These are phyloP conservation scores for Ophraella communa DNA, from an alignment of 2,888 invertebrate species.

Conservation along the genomic window DNA sequence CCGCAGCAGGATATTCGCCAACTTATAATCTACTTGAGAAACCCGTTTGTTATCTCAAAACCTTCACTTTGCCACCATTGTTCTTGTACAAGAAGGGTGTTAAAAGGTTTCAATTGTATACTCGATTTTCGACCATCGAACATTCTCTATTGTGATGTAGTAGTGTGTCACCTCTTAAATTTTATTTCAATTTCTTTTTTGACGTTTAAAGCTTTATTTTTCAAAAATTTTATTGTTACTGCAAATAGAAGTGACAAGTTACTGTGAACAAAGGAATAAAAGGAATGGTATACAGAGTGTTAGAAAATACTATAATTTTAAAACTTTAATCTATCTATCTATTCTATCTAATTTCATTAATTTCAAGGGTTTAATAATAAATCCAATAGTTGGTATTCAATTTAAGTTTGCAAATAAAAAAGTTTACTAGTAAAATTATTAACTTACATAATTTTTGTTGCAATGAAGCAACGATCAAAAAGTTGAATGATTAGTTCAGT, in stretches of 20 bases:
- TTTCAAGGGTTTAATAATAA: too few species aligned
- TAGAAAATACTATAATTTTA: too few species aligned
- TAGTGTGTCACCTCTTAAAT: neutral
- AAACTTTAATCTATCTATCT: too few species aligned
- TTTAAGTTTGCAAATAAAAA: too few species aligned
- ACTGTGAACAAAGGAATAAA: neutral
- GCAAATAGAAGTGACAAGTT: conserved; percentile 11
- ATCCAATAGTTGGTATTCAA: too few species aligned
- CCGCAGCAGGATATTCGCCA: conserved; percentile 40
- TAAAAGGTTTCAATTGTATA: conserved; percentile 43
- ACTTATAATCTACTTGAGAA: conserved; percentile 47
- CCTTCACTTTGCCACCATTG: conserved; percentile 43
- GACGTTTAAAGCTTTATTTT: neutral
- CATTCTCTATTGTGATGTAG: conserved; percentile 15
- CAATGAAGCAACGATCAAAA: too few species aligned
- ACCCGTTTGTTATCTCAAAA: conserved; percentile 46
- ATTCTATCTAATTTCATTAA: too few species aligned
- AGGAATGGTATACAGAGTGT: conserved; percentile 14
- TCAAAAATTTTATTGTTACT: neutral
- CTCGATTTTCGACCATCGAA: conserved; percentile 42
- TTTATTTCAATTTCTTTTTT: neutral
- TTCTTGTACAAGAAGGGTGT: conserved; percentile 46
- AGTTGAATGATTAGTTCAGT: too few species aligned
- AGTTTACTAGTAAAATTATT: too few species aligned
- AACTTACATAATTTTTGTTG: too few species aligned